phyloP scores from a whole-genome alignment of 2,888 invertebrate genomes.

The Capitulum mitella region DNA sequence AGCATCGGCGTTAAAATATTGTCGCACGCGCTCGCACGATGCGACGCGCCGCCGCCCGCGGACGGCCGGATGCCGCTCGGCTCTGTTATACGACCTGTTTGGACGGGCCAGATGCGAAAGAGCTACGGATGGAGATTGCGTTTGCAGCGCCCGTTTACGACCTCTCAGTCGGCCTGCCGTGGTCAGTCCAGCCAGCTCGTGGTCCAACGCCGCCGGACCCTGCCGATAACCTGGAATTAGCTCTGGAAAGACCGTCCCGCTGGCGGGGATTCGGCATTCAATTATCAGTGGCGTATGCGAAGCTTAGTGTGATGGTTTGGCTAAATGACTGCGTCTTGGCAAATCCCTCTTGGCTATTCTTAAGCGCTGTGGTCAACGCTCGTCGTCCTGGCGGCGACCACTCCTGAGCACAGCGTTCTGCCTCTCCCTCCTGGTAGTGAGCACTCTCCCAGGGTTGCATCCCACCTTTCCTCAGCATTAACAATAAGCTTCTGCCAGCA shows the following conservation, averaged over 20 bases:
- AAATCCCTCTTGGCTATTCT: no score
- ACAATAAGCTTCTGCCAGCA: no score
- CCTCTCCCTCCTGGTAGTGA: no score
- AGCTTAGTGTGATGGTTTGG: no score
- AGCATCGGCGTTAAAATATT: not conserved
- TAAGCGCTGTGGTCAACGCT: no score
- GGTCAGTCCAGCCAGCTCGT: not conserved
- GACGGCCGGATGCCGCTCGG: not conserved
- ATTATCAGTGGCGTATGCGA: no score
- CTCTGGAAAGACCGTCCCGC: not conserved
- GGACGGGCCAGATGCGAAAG: not conserved
- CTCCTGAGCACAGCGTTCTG: no score
- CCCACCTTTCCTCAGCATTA: no score
- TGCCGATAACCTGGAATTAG: not conserved
- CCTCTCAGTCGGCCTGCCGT: not conserved
- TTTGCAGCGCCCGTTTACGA: no score
- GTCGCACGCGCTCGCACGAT: not conserved
- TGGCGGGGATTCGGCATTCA: not conserved
- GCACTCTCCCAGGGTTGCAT: no score
- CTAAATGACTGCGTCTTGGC: no score
- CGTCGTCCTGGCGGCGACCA: no score
- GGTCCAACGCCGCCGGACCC: not conserved
- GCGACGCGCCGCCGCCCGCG: not conserved
- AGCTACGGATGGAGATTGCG: not conserved
- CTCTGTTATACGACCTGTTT: not conserved